Base-by-base conservation (phyloP, 1,140 invertebrate species). In the Drosophila sturtevanti region DNA sequence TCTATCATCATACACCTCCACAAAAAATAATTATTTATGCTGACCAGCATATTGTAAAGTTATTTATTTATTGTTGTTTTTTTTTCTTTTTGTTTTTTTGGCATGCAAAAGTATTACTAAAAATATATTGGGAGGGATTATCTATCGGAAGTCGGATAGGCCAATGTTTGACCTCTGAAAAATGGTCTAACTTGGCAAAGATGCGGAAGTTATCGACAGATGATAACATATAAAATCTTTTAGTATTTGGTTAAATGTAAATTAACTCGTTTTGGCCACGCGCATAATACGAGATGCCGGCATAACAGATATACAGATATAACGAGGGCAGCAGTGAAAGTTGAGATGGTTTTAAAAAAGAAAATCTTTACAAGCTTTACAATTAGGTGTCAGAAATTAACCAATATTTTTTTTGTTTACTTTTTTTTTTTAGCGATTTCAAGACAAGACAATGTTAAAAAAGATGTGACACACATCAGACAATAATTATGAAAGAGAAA, bases 161-260 rank as follows among this genome's bases (percentile, higher is more conserved):
- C 41, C 41, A 44, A 18, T 44, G 16, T 48, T 9, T 48, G 41
- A 21, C 41, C 41, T 48, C 41, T 48, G 41, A 48, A 21, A 21
- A 21, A 21, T 48, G 41, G 41, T 48, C 41, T 48, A 21, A 48
- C 41, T 48, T 48, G 41, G 16, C 41, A 48, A 48, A 48, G 41
- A 48, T 48, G 41, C 41, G 41, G 41, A 48, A 48, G 41, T 48
- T 48, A 48, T 16, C 16, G n/a, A 21, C 5, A 48, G 41, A 48
- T 48, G 4, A 48, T 18, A 48, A 48, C 16, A 48, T 48, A 48
- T 48, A 48, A 48, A 48, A 11, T 11, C 16, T 4, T 48, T 48
- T 21, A 2, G 16, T 48, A 10, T 21, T 48, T 48, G 41, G 10
- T 48, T 48, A 48, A 48, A 48, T 48, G 41, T 48, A 48, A 48